phyloP scores from a whole-genome alignment of 2,888 invertebrate genomes.

The Cyrtodaria siliqua region DNA sequence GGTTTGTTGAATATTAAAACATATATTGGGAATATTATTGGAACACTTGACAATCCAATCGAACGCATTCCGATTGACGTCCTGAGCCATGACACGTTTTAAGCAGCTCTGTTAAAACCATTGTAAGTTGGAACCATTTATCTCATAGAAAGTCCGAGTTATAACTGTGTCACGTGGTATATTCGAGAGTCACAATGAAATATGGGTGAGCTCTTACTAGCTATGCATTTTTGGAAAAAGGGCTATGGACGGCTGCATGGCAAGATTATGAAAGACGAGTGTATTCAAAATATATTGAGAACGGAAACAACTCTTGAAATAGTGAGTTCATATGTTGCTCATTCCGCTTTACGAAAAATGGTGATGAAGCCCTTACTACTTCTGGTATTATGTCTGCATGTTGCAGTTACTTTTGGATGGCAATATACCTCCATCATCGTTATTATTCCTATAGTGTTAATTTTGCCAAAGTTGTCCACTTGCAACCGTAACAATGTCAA shows the following conservation, averaged over 20 bases:
- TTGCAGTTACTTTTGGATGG: constrained; percentile 64
- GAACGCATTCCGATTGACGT: constrained; percentile 81
- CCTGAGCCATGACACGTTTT: constrained; percentile 81
- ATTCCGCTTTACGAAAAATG: constrained; percentile 77
- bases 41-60: constrained; percentile 71
- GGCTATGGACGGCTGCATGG: constrained; percentile 73
- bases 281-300: constrained; percentile 72
- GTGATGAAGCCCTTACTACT: constrained; percentile 79
- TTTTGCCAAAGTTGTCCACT: constrained; percentile 79
- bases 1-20: constrained; percentile 76
- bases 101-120: constrained; percentile 76
- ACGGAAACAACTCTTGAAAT: constrained; percentile 76
- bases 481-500: constrained; percentile 70
- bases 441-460: constrained; percentile 74
- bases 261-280: constrained; percentile 69
- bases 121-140: constrained; percentile 73
- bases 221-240: constrained; percentile 79
- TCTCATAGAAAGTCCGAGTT: constrained; percentile 75
- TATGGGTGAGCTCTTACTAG: constrained; percentile 69
- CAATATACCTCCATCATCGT: constrained; percentile 72
- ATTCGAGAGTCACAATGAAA: constrained; percentile 81
- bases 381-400: constrained; percentile 2
- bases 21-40: constrained; percentile 79
- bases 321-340: constrained; percentile 77
- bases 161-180: constrained; percentile 80